phyloP scores from a whole-genome alignment of 2,888 invertebrate genomes.

The Flexamia atlantica region DNA sequence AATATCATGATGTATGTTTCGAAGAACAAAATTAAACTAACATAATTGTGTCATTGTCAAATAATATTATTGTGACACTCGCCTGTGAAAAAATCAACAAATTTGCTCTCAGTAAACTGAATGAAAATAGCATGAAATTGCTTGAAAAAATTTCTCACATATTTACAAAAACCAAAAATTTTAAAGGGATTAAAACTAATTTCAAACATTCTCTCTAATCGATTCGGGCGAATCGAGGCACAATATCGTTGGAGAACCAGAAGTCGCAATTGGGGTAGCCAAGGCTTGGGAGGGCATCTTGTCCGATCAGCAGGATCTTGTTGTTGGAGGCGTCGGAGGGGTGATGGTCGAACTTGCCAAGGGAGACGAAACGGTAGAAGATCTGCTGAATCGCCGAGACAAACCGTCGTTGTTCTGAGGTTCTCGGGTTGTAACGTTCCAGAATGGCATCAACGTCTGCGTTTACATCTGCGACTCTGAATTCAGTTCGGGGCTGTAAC shows the following conservation, averaged over 20 bases:
- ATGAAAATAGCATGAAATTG: background rate
- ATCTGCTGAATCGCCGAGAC: slow-evolving; percentile 88
- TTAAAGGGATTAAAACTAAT: background rate
- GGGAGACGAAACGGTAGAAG: slow-evolving; percentile 89
- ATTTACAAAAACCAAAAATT: slow-evolving; percentile 26
- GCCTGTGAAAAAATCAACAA: background rate
- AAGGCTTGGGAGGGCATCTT: slow-evolving; percentile 82
- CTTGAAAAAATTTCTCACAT: slow-evolving; percentile 6
- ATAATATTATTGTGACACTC: background rate
- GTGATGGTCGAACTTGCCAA: slow-evolving; percentile 83
- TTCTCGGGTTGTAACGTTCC: slow-evolving; percentile 85
- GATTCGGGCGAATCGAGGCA: slow-evolving; percentile 85
- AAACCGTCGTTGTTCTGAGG: slow-evolving; percentile 85
- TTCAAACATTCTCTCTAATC: slow-evolving; percentile 77
- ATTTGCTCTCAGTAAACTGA: background rate
- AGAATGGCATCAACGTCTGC: slow-evolving; percentile 89
- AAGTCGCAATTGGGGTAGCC: slow-evolving; percentile 87
- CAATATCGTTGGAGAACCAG: slow-evolving; percentile 86
- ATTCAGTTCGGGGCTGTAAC: slow-evolving; percentile 67
- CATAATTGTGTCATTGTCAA: background rate
- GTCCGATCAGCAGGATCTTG: slow-evolving; percentile 82
- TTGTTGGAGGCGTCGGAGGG: slow-evolving; percentile 74
- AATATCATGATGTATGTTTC: slow-evolving; percentile 15
- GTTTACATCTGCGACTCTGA: slow-evolving; percentile 78
- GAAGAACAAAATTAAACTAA: too few relatives aligned